Conservation (phyloP, 2,888 invertebrate species). For the Pandemis corylana region DNA sequence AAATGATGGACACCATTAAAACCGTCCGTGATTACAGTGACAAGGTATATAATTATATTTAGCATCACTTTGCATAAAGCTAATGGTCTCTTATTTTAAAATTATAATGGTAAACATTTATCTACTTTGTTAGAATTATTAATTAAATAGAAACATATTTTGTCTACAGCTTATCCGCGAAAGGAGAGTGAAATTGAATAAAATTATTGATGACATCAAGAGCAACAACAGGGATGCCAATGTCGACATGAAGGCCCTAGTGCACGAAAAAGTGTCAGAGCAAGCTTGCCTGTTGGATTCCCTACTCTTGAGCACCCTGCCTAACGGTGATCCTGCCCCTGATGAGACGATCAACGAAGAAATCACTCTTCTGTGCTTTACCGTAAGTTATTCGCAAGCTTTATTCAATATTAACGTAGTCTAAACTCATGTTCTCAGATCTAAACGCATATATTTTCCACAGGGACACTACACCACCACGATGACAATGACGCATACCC, state of each 20-base stretch:
- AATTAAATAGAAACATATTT: slow-evolving; percentile 9
- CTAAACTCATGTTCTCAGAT: neutral
- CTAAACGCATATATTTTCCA: neutral
- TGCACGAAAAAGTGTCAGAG: slow-evolving; percentile 47
- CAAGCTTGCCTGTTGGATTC: slow-evolving; percentile 52
- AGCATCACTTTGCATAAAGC: neutral
- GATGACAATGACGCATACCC: slow-evolving; percentile 53
- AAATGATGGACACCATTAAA: slow-evolving; percentile 52
- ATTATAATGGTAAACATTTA: neutral
- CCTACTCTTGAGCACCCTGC: slow-evolving; percentile 50
- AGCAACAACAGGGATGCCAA: slow-evolving; percentile 50
- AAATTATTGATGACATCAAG: slow-evolving; percentile 47
- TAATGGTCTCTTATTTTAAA: neutral
- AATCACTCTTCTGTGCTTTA: slow-evolving; percentile 53
- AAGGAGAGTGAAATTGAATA: slow-evolving; percentile 49
- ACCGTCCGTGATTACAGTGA: slow-evolving; percentile 48
- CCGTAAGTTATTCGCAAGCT: slow-evolving; percentile 46
- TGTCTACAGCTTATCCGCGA: slow-evolving; percentile 48
- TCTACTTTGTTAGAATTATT: too few species aligned
- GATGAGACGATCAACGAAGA: slow-evolving; percentile 56
- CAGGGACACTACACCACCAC: slow-evolving; percentile 58
- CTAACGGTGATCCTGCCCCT: slow-evolving; percentile 50
- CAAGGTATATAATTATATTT: slow-evolving; percentile 44
- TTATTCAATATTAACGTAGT: slow-evolving; percentile 3
- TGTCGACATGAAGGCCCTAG: slow-evolving; percentile 41